phyloP scores from a whole-genome alignment of 2,888 invertebrate genomes.

The Aspidapion aeneum region DNA sequence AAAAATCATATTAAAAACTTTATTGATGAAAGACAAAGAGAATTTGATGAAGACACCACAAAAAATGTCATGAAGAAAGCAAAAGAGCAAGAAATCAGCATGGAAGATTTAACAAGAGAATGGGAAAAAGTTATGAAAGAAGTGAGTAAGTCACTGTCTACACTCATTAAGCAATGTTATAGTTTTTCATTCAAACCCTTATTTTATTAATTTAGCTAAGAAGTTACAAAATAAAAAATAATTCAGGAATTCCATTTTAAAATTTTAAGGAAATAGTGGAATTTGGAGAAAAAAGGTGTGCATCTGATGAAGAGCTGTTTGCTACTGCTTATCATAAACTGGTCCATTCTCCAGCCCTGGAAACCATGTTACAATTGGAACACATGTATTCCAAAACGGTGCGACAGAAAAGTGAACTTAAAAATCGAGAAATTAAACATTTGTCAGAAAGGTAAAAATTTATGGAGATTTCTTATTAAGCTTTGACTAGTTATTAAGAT shows the following conservation, averaged over 20 bases:
- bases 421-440: slow-evolving; percentile 67
- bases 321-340: slow-evolving; percentile 78
- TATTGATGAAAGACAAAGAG: slow-evolving; percentile 31
- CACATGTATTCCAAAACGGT: slow-evolving; percentile 82
- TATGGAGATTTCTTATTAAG: not conserved
- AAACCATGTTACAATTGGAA: slow-evolving; percentile 85
- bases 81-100: slow-evolving; percentile 60
- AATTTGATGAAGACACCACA: slow-evolving; percentile 58
- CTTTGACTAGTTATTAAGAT: too few species aligned
- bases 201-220: too few species aligned
- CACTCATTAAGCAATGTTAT: too few species aligned
- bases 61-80: slow-evolving; percentile 59
- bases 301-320: slow-evolving; percentile 82
- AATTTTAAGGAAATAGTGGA: slow-evolving; percentile 67
- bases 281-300: slow-evolving; percentile 77
- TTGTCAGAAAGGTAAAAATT: slow-evolving; percentile 58
- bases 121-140: slow-evolving; percentile 78
- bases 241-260: too few species aligned
- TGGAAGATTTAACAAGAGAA: slow-evolving; percentile 71
- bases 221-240: slow-evolving; percentile 1
- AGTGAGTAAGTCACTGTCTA: too few species aligned
- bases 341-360: slow-evolving; percentile 66
- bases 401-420: slow-evolving; percentile 65
- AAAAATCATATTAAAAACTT: slow-evolving; percentile 24
- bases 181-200: too few species aligned